Conservation (phyloP, 2,797 vertebrate species). For the Micrastur ruficollis region DNA sequence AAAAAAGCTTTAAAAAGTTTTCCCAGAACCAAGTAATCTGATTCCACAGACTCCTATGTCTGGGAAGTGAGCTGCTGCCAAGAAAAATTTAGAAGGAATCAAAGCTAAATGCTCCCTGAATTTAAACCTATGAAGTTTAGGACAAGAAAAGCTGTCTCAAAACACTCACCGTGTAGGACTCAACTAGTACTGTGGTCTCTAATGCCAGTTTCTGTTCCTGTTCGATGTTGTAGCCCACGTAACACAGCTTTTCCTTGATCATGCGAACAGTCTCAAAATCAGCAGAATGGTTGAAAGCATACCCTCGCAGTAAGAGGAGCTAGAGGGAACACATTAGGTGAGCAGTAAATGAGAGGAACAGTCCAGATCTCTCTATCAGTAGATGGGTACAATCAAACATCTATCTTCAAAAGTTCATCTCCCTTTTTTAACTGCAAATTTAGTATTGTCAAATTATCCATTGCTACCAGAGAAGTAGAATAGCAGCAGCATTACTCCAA, state of each 20-base stretch:
- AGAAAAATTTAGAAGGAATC: background rate
- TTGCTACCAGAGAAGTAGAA: background rate
- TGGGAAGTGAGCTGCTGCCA: background rate
- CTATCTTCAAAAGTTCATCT: background rate
- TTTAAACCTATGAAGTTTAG: background rate
- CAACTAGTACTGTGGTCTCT: conserved; percentile 89
- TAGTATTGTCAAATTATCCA: background rate
- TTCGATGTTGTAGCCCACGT: conserved; percentile 90
- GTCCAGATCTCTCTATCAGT: background rate
- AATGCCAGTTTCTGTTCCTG: conserved; percentile 90
- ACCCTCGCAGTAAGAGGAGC: conserved; percentile 86
- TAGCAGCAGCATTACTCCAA: background rate
- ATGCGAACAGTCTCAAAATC: conserved; percentile 91
- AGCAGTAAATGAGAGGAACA: background rate
- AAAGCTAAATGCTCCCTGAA: background rate
- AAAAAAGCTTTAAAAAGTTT: background rate
- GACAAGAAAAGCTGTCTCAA: background rate
- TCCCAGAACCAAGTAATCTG: background rate
- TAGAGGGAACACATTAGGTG: conserved; percentile 18
- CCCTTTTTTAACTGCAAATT: background rate
- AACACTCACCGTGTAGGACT: conserved; percentile 86
- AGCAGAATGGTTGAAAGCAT: conserved; percentile 91
- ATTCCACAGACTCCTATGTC: background rate
- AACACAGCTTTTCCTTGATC: conserved; percentile 92
- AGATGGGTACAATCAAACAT: background rate